A percentile compares a stretch with the other conserved stretches of the same genome.
Conservation (phyloP, 1,140 invertebrate species). For the Drosophila kurseongensis region DNA sequence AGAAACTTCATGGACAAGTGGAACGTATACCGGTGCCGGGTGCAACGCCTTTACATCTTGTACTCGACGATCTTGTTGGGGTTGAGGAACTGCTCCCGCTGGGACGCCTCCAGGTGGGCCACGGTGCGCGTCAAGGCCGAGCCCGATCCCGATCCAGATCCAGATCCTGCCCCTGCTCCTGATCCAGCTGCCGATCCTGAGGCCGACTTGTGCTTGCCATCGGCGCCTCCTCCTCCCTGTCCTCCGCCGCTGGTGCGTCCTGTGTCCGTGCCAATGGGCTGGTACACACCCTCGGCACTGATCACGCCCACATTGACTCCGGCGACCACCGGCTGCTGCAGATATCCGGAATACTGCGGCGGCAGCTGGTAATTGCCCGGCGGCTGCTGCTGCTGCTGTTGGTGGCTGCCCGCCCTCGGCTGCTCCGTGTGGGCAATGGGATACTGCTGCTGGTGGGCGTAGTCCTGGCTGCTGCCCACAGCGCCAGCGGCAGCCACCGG, state of each 20-base stretch:
- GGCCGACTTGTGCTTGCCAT: constrained; percentile 42
- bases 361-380: constrained; percentile 68
- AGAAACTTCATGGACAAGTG: constrained; percentile 84
- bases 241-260: constrained; percentile 65
- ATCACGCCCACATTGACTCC: constrained; percentile 82
- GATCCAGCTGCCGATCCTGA: constrained; percentile 13
- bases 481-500: constrained; percentile 59
- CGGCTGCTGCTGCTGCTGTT: constrained; percentile 67
- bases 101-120: constrained; percentile 76
- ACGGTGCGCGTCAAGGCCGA: constrained; percentile 77
- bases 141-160: constrained; percentile 40
- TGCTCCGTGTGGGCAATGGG: constrained; percentile 80
- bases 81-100: constrained; percentile 84
- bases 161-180: constrained; percentile 29
- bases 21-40: constrained; percentile 84
- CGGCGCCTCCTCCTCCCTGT: constrained; percentile 19
- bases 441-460: constrained; percentile 81
- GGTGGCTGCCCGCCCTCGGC: constrained; percentile 56
- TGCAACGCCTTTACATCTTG: constrained; percentile 85
- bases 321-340: constrained; percentile 78
- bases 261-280: constrained; percentile 67
- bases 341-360: constrained; percentile 79
- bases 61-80: constrained; percentile 84
- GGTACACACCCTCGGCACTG: constrained; percentile 78
- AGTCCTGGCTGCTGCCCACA: constrained; percentile 74